Base-by-base conservation (phyloP, 2,888 invertebrate species). In the Perithous albicinctus region DNA sequence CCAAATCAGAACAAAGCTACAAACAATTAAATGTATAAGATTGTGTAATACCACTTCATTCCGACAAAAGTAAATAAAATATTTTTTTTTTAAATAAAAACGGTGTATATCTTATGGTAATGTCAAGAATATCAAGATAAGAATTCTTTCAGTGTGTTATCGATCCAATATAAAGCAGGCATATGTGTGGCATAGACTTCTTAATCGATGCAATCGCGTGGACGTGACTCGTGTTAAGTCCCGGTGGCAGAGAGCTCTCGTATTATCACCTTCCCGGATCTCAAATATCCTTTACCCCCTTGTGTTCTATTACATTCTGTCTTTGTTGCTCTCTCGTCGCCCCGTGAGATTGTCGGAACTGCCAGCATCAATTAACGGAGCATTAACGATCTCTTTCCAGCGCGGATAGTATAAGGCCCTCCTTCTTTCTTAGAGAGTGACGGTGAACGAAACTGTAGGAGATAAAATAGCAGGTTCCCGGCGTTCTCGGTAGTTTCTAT, bases 121-220 rank as follows among this genome's bases (percentile, higher is more conserved):
- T 29, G 2, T 2, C 48, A 26, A 5, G 26, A 54, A n/a, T 7
- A 56, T 41, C 38, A 41, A 54, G 41, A 70, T 23, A 18, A 54
- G 35, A 56, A 56, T 70, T 56, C 15, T 70, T 70, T 56, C 15
- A 15, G 23, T n/a, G n/a, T 15, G 20, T 56, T 56, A 72, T 32
- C 8, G 43, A 12, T 18, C 26, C 18, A 20, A 26, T 10, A 8
- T 15, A 23, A 18, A 26, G 12, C 29, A 8, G 18, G 64, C n/a
- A n/a, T 26, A 43, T 26, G 41, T 43, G 43, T 43, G 41, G 43
- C 56, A 46, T 59, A 72, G 26, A 72, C 56, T 59, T 72, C 41
- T 72, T 72, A 72, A 72, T 72, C 70, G 70, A 72, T 59, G 70
- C 59, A 56, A 72, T 72, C 70, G 59, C 70, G 56, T 41, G 59